phyloP scores from a whole-genome alignment of 2,113 vertebrate genomes.

The Tachycineta bicolor region DNA sequence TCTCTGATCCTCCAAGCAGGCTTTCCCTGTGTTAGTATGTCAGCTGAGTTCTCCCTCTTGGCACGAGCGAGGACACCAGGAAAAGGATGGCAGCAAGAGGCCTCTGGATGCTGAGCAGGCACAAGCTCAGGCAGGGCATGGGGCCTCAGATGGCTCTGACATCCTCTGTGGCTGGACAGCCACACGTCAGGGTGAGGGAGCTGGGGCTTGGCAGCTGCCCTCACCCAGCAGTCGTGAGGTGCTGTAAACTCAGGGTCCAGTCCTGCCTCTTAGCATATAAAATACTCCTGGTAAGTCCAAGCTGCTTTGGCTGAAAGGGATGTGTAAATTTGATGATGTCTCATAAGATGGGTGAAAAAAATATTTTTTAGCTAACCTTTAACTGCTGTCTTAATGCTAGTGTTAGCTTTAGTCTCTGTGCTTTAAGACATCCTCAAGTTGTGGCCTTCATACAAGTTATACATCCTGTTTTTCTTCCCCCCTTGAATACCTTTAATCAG shows the following conservation, averaged over 20 bases:
- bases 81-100: not conserved
- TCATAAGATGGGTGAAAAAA: not conserved
- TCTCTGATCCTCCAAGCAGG: not conserved
- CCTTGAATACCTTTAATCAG: conserved; percentile 5
- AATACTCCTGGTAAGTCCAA: not conserved
- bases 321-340: not conserved
- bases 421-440: not conserved
- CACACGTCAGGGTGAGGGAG: fast-evolving
- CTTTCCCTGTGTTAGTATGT: not conserved
- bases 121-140: not conserved
- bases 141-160: not conserved
- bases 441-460: not conserved
- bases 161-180: not conserved
- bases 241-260: not conserved
- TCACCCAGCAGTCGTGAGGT: not conserved
- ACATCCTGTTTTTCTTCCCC: conserved; percentile 12
- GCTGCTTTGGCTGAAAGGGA: not conserved
- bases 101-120: not conserved
- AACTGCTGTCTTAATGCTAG: not conserved
- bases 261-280: not conserved
- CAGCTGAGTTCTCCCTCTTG: not conserved
- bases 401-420: not conserved
- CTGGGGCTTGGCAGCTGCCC: not conserved
- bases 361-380: not conserved
- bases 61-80: not conserved